phyloP scores from a whole-genome alignment of 1,140 invertebrate genomes.

The Hesperophylax magnus region DNA sequence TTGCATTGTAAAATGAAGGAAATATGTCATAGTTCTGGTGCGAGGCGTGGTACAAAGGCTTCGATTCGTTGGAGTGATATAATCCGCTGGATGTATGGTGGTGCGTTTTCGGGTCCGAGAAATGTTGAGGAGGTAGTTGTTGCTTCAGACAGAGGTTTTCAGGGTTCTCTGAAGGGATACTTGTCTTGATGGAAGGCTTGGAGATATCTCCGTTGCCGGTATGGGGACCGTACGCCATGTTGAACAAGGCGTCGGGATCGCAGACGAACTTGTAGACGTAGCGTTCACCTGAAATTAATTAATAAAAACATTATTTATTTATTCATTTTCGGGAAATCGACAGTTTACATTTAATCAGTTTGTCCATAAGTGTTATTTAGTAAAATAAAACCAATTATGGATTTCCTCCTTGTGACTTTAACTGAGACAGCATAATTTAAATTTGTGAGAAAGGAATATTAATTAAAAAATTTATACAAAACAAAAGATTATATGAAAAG shows the following conservation, averaged over 20 bases:
- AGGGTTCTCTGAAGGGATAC: constrained; percentile 40
- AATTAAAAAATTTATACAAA: no score
- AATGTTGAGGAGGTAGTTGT: constrained; percentile 27
- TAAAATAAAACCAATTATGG: no score
- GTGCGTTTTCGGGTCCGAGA: neutral
- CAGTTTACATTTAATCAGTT: no score
- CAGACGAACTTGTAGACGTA: constrained; percentile 98
- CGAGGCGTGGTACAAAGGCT: constrained; percentile 16
- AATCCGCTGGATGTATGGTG: neutral
- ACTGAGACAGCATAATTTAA: no score
- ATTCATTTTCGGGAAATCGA: no score
- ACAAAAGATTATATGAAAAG: no score
- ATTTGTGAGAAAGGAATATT: no score
- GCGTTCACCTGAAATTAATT: constrained; percentile 79
- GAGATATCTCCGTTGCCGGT: constrained; percentile 3
- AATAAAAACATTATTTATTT: no score
- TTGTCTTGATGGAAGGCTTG: constrained; percentile 20
- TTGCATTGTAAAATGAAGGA: constrained; percentile 41
- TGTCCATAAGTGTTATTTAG: no score
- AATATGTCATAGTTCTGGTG: constrained; percentile 54
- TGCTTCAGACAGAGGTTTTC: constrained; percentile 51
- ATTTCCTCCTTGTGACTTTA: no score
- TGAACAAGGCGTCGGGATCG: constrained; percentile 93
- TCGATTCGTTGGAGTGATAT: no score
- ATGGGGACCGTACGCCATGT: constrained; percentile 76